Evolutionary conservation across 2,888 invertebrate genomes (phyloP).

Genomic region (Pseudanteris insignis): DNA sequence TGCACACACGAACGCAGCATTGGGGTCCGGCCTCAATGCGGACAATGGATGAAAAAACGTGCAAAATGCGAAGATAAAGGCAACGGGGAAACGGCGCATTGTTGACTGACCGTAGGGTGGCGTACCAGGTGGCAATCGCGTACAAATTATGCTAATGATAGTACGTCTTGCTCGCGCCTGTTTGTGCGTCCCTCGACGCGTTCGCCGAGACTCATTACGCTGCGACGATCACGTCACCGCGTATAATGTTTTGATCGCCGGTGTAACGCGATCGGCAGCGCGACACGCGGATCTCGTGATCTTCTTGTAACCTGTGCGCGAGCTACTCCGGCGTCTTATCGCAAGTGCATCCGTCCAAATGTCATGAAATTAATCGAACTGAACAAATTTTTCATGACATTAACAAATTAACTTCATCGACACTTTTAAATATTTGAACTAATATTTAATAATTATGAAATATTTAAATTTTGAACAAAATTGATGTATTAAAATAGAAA

Average conservation of each 20-base stretch:
- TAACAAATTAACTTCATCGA: too few species aligned
- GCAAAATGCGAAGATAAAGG: slow-evolving; percentile 40
- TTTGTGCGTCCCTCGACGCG: slow-evolving; percentile 23
- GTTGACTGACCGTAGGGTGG: slow-evolving; percentile 53
- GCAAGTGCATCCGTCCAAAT: too few species aligned
- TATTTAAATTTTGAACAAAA: too few species aligned
- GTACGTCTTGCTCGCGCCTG: slow-evolving; percentile 37
- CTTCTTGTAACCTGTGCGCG: too few species aligned
- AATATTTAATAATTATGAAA: too few species aligned
- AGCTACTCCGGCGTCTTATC: too few species aligned
- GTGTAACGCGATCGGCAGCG: slow-evolving; percentile 47
- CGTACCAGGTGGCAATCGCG: slow-evolving; percentile 60
- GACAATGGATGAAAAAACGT: slow-evolving; percentile 24
- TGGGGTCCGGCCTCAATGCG: slow-evolving; percentile 34
- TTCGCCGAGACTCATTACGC: slow-evolving; percentile 10
- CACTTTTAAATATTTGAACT: too few species aligned
- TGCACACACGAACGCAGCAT: slow-evolving; percentile 31
- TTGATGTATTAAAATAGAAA: too few species aligned
- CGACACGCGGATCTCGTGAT: too few species aligned
- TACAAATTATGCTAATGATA: slow-evolving; percentile 61
- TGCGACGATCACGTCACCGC: too few species aligned
- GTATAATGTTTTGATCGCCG: slow-evolving; percentile 56
- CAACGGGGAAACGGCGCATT: slow-evolving; percentile 33
- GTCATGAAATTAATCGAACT: too few species aligned
- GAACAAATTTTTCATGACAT: too few species aligned